These are phyloP conservation scores for Tethea ocularis DNA, from an alignment of 2,888 invertebrate species.

Conservation along the genomic window DNA sequence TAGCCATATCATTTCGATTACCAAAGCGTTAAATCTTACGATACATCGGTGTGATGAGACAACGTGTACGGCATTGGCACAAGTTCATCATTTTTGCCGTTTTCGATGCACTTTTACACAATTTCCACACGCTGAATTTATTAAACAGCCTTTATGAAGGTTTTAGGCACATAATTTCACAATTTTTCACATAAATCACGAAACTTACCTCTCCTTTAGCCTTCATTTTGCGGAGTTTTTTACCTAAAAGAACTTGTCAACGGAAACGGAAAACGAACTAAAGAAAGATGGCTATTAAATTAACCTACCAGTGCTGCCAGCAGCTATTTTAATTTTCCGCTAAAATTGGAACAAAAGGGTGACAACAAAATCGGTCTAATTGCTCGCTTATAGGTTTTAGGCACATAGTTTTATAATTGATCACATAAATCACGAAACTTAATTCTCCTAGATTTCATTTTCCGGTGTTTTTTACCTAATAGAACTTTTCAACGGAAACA, in stretches of 20 bases:
- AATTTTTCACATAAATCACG: slow-evolving; percentile 29
- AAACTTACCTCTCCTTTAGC: slow-evolving; percentile 92
- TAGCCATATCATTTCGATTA: background rate
- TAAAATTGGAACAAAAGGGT: no score
- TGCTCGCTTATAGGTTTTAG: no score
- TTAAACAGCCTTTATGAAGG: background rate
- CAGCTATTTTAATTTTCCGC: background rate
- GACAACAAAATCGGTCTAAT: no score
- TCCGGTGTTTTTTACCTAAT: no score
- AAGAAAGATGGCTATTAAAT: slow-evolving; percentile 49
- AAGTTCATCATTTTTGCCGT: slow-evolving; percentile 19
- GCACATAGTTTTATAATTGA: no score
- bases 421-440: no score
- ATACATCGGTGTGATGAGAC: slow-evolving; percentile 38
- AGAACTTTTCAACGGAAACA: no score
- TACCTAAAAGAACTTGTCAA: slow-evolving; percentile 78
- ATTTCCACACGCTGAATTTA: slow-evolving; percentile 17
- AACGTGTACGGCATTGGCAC: slow-evolving; percentile 64
- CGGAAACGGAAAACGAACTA: slow-evolving; percentile 73
- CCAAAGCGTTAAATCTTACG: background rate
- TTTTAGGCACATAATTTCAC: slow-evolving; percentile 18
- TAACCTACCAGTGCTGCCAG: background rate
- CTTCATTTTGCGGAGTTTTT: slow-evolving; percentile 87
- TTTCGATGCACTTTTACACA: slow-evolving; percentile 14
- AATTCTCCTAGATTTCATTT: no score